Conservation (phyloP, 2,797 vertebrate species). For the Buphagus erythrorhynchus region DNA sequence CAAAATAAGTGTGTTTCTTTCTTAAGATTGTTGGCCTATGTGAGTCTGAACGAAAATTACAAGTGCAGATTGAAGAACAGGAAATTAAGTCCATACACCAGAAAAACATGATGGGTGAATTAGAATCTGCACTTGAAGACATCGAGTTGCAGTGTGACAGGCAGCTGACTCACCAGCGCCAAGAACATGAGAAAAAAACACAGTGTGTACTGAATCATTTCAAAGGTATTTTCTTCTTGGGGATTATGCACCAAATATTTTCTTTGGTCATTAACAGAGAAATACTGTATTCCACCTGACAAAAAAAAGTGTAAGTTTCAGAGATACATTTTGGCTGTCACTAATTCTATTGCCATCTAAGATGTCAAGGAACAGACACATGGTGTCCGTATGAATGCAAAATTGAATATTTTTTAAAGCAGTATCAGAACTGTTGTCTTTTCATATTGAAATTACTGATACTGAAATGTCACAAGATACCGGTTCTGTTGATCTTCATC, state of each 20-base stretch:
- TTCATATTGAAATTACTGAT: neutral
- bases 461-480: neutral
- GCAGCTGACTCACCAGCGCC: conserved; percentile 83
- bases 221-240: conserved; percentile 76
- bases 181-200: conserved; percentile 85
- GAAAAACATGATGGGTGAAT: conserved; percentile 73
- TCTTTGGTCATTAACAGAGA: neutral
- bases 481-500: neutral
- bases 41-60: conserved; percentile 79
- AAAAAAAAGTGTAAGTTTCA: neutral
- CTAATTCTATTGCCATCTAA: neutral
- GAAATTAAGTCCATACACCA: conserved; percentile 81
- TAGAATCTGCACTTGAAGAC: conserved; percentile 82
- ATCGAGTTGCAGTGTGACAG: conserved; percentile 84
- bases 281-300: neutral
- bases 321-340: neutral
- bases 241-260: neutral
- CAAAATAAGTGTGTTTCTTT: conserved; percentile 2
- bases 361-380: neutral
- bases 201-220: conserved; percentile 84
- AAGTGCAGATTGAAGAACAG: conserved; percentile 82
- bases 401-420: neutral
- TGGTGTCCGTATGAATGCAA: neutral
- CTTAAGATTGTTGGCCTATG: conserved; percentile 85
- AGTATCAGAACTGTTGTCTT: neutral